These are phyloP conservation scores for Dione vanillae DNA, from an alignment of 2,888 invertebrate species.

Conservation along the genomic window DNA sequence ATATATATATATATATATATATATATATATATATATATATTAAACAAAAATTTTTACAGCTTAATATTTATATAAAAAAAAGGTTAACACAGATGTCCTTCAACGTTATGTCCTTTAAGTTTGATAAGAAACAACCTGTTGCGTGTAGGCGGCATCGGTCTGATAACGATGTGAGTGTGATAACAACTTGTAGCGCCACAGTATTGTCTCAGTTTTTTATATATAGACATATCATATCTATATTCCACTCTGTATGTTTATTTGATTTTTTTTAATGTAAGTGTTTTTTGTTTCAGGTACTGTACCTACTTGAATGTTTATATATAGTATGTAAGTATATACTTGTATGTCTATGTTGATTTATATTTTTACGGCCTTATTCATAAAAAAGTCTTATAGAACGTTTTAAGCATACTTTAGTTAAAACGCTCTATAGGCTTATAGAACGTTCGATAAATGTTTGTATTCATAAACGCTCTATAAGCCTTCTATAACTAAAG, in stretches of 20 bases:
- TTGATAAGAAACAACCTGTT: conserved; percentile 26
- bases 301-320: background rate
- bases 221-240: background rate
- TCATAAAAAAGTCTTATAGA: too few relatives aligned
- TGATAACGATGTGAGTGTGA: conserved; percentile 24
- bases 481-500: too few relatives aligned
- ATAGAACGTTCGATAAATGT: too few relatives aligned
- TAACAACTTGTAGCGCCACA: conserved; percentile 17
- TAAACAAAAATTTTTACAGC: too few relatives aligned
- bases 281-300: conserved; percentile 17
- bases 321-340: too few relatives aligned
- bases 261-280: background rate
- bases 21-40: too few relatives aligned
- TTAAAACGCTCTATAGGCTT: too few relatives aligned
- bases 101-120: conserved; percentile 12
- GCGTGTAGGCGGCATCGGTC: conserved; percentile 21
- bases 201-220: background rate
- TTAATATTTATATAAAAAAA: conserved; percentile 7
- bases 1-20: too few relatives aligned
- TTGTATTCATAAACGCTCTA: too few relatives aligned
- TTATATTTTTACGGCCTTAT: too few relatives aligned
- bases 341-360: too few relatives aligned
- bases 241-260: background rate
- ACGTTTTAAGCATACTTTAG: too few relatives aligned
- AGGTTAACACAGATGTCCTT: conserved; percentile 13